Percentiles rank a stretch among this genome's conserved stretches.
phyloP scores from a whole-genome alignment of 2,888 invertebrate genomes.

The Harpagoxenus sublaevis region DNA sequence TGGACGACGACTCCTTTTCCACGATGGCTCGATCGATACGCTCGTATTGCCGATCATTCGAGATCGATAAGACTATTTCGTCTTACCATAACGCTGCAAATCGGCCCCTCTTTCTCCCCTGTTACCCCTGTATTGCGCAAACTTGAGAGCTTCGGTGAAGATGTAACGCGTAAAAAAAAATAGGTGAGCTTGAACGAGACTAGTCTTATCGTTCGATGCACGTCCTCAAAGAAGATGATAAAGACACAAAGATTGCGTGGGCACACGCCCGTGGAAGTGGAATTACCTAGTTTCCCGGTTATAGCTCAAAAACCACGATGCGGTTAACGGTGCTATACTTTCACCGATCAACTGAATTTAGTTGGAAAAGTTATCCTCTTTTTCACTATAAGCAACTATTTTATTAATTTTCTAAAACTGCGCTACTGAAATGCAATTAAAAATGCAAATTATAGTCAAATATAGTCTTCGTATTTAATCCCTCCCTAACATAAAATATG shows the following conservation, averaged over 20 bases:
- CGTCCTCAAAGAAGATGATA: constrained; percentile 48
- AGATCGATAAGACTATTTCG: constrained; percentile 38
- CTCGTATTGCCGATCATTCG: constrained; percentile 32
- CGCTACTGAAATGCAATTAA: background rate
- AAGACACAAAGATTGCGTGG: constrained; percentile 48
- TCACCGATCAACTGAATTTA: background rate
- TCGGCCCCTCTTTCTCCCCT: background rate
- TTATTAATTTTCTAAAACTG: constrained; percentile 14
- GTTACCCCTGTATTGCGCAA: background rate
- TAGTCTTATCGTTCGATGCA: constrained; percentile 59
- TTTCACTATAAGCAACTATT: background rate
- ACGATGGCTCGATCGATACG: constrained; percentile 52
- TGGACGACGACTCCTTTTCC: constrained; percentile 65
- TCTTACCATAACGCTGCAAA: constrained; percentile 45
- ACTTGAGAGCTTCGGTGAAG: constrained; percentile 1
- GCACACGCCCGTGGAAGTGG: constrained; percentile 20
- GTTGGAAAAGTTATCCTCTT: background rate
- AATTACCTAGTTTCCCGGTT: constrained; percentile 36
- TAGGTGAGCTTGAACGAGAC: constrained; percentile 14
- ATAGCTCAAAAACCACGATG: constrained; percentile 13
- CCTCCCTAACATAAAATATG: background rate
- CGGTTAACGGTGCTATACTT: background rate
- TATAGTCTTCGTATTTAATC: background rate
- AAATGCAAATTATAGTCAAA: background rate
- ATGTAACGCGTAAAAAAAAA: constrained; percentile 37